Base-by-base conservation (phyloP, 2,888 invertebrate genomes). In the Helobdella robusta region DNA sequence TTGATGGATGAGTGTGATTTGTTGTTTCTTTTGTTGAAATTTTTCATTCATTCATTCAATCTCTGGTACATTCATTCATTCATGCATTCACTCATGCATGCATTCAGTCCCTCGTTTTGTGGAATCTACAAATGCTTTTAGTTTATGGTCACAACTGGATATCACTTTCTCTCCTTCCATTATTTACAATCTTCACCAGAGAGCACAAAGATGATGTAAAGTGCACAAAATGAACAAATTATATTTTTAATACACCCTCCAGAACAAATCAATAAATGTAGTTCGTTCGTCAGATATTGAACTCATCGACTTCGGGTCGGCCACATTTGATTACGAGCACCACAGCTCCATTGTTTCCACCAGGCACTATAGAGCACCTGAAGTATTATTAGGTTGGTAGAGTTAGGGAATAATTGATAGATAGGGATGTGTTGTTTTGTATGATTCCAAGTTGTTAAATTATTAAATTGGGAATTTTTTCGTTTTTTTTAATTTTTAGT, bases 271-370 rank as follows among this genome's bases (percentile, higher is more conserved):
- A 78, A 84, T 86, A 87, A 77, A 86, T 87, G 70, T 74, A 69
- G 89, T 97, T 66, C 91, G 91, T 79, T 86, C 87, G 76, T 91
- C 94, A 69, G 91, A 93, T 80, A 94, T 99, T 72, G 86, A 91
- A 73, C 85, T 98, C 71, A 99, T 98, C 76, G 98, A 98, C 83
- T 97, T 98, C 82, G 98, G 98, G 73, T 95, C 95, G 79, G 98
- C 98, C 35, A 99, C 98, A 46, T 98, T 99, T 81, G 98, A 99
- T 83, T 89, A 97, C 83, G 98, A 99, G 80, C 97, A 99, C 83
- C 98, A 98, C 83, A 93, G 93, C 81, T 97, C 97, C 72, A 97
- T 98, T 78, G 97, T 98, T 62, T 97, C 97, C 71, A 98, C 98
- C 35, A 84, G 98, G 73, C 98, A 99, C 80, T 98, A 98, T 83